A percentile compares a stretch with the other conserved stretches of the same genome.
Conservation (phyloP, 2,797 vertebrate genomes). For the Lepilemur ruficaudatus region DNA sequence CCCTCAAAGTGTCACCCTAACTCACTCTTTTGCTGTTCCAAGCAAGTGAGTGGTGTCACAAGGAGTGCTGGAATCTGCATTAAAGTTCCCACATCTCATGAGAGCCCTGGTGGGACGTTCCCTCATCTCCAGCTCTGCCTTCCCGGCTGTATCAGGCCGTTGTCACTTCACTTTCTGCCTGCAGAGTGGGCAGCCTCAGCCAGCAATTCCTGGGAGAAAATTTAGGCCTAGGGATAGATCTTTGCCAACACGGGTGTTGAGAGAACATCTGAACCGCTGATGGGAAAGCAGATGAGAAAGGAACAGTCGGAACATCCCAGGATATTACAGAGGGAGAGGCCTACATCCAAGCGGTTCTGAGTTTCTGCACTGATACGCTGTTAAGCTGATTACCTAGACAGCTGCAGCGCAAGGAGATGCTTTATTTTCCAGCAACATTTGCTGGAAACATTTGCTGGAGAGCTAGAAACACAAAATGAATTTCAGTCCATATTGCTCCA, state of each 20-base stretch:
- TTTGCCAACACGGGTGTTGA: background rate
- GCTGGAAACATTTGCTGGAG: background rate
- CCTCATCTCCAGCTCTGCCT: background rate
- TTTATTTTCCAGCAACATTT: background rate
- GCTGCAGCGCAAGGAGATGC: background rate
- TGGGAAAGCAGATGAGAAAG: background rate
- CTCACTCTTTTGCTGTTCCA: background rate
- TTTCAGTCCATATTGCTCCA: background rate
- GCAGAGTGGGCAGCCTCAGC: background rate
- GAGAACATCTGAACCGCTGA: background rate
- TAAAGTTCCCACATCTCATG: rapidly evolving
- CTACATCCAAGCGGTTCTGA: background rate
- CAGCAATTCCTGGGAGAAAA: background rate
- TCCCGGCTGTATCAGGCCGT: background rate
- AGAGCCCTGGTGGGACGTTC: background rate
- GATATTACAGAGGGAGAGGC: background rate
- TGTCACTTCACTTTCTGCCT: background rate
- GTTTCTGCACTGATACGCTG: background rate
- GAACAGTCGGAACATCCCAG: background rate
- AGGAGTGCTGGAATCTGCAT: background rate
- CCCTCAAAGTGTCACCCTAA: background rate
- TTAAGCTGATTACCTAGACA: background rate
- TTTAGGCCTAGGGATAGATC: background rate
- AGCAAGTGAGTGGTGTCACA: background rate
- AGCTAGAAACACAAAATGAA: background rate